These are phyloP conservation scores for Andrena flavipes DNA, from an alignment of 2,888 invertebrate species.

Conservation along the genomic window DNA sequence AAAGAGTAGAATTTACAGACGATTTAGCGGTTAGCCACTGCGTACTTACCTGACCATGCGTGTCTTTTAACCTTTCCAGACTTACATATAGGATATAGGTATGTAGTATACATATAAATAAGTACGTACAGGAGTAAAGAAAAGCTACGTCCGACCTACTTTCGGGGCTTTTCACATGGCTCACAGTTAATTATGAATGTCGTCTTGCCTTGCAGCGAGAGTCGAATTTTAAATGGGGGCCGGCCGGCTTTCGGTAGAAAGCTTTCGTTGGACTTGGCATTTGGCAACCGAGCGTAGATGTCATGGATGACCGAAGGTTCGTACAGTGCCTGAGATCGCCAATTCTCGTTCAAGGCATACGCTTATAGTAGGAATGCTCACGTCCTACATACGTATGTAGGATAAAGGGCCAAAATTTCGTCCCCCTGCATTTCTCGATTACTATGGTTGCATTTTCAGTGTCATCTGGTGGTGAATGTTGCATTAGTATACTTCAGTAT, in stretches of 20 bases:
- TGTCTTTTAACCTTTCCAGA: slow-evolving; percentile 34
- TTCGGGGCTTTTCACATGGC: slow-evolving; percentile 53
- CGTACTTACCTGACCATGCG: background rate
- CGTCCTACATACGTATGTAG: too few species aligned
- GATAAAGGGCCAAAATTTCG: too few species aligned
- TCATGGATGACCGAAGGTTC: background rate
- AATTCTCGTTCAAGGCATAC: too few species aligned
- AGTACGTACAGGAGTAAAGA: background rate
- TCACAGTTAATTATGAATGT: slow-evolving; percentile 62
- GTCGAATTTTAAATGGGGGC: slow-evolving; percentile 21
- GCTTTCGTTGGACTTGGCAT: background rate
- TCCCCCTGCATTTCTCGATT: too few species aligned
- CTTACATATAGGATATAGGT: background rate
- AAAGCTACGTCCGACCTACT: slow-evolving; percentile 55
- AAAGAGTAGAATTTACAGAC: background rate
- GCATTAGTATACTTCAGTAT: too few species aligned
- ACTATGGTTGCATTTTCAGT: too few species aligned
- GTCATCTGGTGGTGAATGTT: too few species aligned
- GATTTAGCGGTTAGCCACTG: background rate
- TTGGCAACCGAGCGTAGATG: background rate
- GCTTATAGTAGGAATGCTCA: too few species aligned
- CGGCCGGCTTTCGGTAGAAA: background rate
- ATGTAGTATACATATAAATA: too few species aligned
- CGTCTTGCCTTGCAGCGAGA: slow-evolving; percentile 6
- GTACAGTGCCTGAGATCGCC: too few species aligned